Percentiles rank a stretch among this genome's conserved stretches.
Conservation (phyloP, 2,888 invertebrate species). For the Drosophila longiperda region DNA sequence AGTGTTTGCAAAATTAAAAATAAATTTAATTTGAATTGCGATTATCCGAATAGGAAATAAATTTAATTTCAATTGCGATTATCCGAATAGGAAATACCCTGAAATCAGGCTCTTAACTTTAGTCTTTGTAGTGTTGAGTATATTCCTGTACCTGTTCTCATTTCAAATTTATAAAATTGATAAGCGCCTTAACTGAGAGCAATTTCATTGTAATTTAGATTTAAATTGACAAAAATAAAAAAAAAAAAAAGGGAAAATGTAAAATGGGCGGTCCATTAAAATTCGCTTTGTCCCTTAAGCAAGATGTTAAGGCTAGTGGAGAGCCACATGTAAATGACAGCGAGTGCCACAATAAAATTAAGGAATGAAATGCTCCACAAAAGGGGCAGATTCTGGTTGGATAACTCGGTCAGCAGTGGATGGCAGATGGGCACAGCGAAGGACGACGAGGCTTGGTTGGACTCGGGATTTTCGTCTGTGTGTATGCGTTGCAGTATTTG, state of each 20-base stretch:
- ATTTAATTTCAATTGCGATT: not conserved
- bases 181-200: not conserved
- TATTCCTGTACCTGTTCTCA: not conserved
- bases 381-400: slow-evolving; percentile 20
- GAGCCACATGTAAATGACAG: slow-evolving; percentile 50
- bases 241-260: slow-evolving; percentile 8
- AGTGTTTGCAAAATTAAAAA: not conserved
- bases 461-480: not conserved
- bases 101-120: not conserved
- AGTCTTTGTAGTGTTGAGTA: not conserved
- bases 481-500: not conserved
- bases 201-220: slow-evolving; percentile 34
- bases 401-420: slow-evolving; percentile 4
- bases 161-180: not conserved
- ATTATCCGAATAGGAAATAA: not conserved
- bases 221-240: slow-evolving; percentile 21
- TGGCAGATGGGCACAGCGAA: not conserved
- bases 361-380: slow-evolving; percentile 49
- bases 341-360: slow-evolving; percentile 55
- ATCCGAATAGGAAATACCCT: not conserved
- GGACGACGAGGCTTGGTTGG: not conserved
- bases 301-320: slow-evolving; percentile 23
- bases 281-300: slow-evolving; percentile 39
- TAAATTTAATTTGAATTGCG: not conserved
- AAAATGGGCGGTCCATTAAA: slow-evolving; percentile 34